These are phyloP conservation scores for Rhabdomys pumilio DNA, from an alignment of 2,797 vertebrate genomes.

Conservation along the genomic window DNA sequence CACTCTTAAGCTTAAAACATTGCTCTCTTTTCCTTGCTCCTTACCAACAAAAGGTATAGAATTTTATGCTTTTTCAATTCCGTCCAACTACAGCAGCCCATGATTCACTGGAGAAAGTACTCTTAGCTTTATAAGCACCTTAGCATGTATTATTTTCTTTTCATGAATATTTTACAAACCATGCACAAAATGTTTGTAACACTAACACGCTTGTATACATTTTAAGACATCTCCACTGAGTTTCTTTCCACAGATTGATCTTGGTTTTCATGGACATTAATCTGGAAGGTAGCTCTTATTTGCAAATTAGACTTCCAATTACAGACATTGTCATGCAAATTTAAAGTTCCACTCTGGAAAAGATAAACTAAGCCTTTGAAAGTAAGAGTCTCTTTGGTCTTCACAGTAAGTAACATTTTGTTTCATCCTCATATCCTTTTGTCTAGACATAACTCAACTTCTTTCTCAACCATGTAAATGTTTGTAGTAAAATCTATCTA, in stretches of 20 bases:
- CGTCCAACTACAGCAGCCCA: neutral
- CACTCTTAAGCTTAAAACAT: neutral
- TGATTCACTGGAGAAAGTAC: neutral
- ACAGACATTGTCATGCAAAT: slow-evolving; percentile 75
- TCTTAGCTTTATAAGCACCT: neutral
- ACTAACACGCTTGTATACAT: neutral
- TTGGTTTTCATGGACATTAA: slow-evolving; percentile 74
- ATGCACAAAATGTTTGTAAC: slow-evolving; percentile 46
- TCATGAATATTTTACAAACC: slow-evolving; percentile 47
- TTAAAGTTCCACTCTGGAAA: slow-evolving; percentile 53
- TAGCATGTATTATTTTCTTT: slow-evolving; percentile 30
- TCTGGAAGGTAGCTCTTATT: slow-evolving; percentile 59
- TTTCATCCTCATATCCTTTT: slow-evolving; percentile 19
- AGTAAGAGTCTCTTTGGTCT: neutral
- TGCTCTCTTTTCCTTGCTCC: neutral
- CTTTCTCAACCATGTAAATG: neutral
- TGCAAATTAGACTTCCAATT: slow-evolving; percentile 71
- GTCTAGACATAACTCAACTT: neutral
- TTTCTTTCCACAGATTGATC: slow-evolving; percentile 60
- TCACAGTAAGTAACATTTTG: neutral
- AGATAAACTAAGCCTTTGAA: neutral
- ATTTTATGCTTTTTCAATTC: slow-evolving; percentile 1
- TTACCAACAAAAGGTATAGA: neutral
- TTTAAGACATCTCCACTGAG: slow-evolving; percentile 43
- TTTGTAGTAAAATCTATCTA: neutral